Conservation (phyloP, 2,797 vertebrate species). For the Neosalanx taihuensis region DNA sequence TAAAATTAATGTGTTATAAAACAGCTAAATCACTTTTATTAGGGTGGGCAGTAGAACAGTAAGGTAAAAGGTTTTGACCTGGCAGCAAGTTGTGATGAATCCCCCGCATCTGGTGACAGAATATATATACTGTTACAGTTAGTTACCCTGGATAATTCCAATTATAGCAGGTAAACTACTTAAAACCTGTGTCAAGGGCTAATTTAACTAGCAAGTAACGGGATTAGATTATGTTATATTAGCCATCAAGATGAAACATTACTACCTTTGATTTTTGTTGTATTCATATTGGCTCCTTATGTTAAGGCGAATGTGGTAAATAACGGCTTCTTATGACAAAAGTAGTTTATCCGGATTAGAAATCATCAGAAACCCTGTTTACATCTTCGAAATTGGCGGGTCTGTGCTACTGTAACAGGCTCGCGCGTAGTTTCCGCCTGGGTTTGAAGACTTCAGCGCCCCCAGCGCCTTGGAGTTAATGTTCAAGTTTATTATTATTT, state of each 20-base stretch:
- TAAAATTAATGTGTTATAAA: not conserved
- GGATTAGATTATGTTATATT: no score
- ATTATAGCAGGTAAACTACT: no score
- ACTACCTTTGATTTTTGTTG: not conserved
- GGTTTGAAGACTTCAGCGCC: not conserved
- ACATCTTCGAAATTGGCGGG: constrained; percentile 9
- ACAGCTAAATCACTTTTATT: constrained; percentile 29
- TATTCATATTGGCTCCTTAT: not conserved
- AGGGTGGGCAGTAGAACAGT: no score
- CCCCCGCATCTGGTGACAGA: constrained; percentile 48
- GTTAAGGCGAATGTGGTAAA: not conserved
- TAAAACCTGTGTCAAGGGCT: no score
- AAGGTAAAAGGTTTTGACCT: constrained; percentile 30
- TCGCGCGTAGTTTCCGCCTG: not conserved
- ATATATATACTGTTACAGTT: no score
- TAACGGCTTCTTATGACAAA: no score
- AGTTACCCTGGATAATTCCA: no score
- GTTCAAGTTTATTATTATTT: not conserved
- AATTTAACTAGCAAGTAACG: no score
- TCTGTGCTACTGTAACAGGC: not conserved
- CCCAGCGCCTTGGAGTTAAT: not conserved
- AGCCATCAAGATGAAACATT: not conserved
- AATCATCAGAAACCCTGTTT: not conserved
- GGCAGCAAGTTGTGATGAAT: constrained; percentile 43
- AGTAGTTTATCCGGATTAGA: not conserved